phyloP scores from a whole-genome alignment of 2,113 vertebrate genomes.

The Lepisosteus osseus region DNA sequence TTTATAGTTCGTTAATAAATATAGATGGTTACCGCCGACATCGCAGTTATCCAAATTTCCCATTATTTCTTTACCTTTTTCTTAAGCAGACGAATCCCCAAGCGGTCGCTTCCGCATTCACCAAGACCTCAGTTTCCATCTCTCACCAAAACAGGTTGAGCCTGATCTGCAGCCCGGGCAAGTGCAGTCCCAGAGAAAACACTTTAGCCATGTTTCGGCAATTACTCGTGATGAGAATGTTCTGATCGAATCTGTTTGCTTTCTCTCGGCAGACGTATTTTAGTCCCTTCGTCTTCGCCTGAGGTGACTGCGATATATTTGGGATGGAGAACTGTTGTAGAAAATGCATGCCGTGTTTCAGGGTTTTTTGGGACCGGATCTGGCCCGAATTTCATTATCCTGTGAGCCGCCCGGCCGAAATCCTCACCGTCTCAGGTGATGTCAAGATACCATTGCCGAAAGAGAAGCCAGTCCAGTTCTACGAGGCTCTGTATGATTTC shows the following conservation, averaged over 20 bases:
- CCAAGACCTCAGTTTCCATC: conserved; percentile 30
- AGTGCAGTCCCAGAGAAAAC: conserved; percentile 14
- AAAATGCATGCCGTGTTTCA: conserved; percentile 70
- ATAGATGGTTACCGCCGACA: too few species aligned
- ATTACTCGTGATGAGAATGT: conserved; percentile 9
- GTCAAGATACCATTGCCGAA: conserved; percentile 59
- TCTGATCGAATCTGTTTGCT: conserved; percentile 10
- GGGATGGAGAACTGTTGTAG: conserved; percentile 84
- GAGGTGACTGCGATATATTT: conserved; percentile 27
- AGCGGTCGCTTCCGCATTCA: conserved; percentile 61
- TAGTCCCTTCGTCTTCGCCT: not conserved
- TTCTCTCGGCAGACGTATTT: too few species aligned
- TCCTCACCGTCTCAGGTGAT: conserved; percentile 62
- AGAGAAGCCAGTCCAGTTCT: conserved; percentile 63
- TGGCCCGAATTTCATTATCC: conserved; percentile 67
- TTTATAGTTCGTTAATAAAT: too few species aligned
- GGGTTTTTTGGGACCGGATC: conserved; percentile 81
- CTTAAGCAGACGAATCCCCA: not conserved
- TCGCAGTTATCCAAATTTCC: too few species aligned
- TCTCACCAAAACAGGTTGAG: conserved; percentile 61
- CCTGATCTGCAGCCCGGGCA: conserved; percentile 46
- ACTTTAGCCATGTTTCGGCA: conserved; percentile 10
- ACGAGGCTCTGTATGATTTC: conserved; percentile 78
- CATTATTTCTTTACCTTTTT: too few species aligned
- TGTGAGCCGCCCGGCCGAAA: conserved; percentile 35